phyloP scores from a whole-genome alignment of 2,888 invertebrate species.

The Julus scandinavius region DNA sequence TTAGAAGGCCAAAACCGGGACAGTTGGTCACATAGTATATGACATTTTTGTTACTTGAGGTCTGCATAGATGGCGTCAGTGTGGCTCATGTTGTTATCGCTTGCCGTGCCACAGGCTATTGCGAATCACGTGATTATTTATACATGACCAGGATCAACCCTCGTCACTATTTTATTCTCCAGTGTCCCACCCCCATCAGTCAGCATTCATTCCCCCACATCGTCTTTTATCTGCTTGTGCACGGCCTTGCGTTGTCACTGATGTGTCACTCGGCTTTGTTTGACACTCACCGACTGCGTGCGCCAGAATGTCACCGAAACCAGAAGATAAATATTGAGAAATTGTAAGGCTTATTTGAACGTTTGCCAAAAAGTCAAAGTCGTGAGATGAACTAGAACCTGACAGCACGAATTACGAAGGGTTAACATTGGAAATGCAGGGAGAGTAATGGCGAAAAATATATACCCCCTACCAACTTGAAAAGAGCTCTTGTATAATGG shows the following conservation, averaged over 20 bases:
- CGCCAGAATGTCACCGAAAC: conserved; percentile 10
- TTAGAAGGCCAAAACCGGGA: too few relatives aligned
- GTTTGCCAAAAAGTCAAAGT: conserved; percentile 16
- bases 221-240: conserved; percentile 20
- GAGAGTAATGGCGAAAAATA: background rate
- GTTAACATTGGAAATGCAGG: background rate
- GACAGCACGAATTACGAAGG: background rate
- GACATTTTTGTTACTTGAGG: too few relatives aligned
- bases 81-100: too few relatives aligned
- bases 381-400: conserved; percentile 27
- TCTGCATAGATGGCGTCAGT: too few relatives aligned
- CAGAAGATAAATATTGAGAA: conserved; percentile 27
- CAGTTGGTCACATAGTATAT: too few relatives aligned
- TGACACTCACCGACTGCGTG: conserved; percentile 21
- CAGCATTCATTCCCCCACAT: background rate
- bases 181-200: background rate
- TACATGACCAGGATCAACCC: background rate
- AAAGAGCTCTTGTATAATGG: background rate
- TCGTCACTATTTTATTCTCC: conserved; percentile 1
- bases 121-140: background rate
- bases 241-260: background rate
- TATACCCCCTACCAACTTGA: background rate
- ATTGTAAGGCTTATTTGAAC: conserved; percentile 16
- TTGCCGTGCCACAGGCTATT: too few relatives aligned
- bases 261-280: conserved; percentile 27